Conservation (phyloP, 2,888 invertebrate species). For the Agriopis aurantiaria region DNA sequence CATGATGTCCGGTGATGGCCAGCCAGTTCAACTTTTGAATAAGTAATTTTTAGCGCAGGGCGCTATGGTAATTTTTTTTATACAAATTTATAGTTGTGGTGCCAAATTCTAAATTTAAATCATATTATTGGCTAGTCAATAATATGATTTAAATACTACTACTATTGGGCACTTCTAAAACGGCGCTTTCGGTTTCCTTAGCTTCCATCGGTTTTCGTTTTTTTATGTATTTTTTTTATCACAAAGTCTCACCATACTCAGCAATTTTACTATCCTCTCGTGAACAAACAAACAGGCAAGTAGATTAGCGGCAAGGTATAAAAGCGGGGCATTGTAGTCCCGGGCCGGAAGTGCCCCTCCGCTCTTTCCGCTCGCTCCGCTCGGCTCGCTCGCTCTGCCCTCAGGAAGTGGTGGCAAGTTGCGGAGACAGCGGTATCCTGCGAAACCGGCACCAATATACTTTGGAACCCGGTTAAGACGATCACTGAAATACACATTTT, state of each 20-base stretch:
- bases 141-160: too few species aligned
- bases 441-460: conserved; percentile 41
- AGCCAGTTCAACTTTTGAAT: too few species aligned
- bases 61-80: too few species aligned
- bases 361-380: conserved; percentile 32
- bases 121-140: too few species aligned
- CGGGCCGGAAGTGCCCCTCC: conserved; percentile 56
- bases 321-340: conserved; percentile 70
- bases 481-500: conserved; percentile 31
- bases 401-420: conserved; percentile 78
- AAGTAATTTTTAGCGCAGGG: too few species aligned
- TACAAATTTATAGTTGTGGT: too few species aligned
- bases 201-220: neutral
- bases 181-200: too few species aligned
- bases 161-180: too few species aligned
- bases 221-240: neutral
- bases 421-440: conserved; percentile 82
- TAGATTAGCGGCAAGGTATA: conserved; percentile 81
- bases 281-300: conserved; percentile 70
- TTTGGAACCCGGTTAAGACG: conserved; percentile 33
- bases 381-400: conserved; percentile 19
- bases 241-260: conserved; percentile 16
- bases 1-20: too few species aligned
- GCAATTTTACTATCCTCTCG: conserved; percentile 44
- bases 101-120: too few species aligned